Base-by-base conservation (phyloP, 2,797 vertebrate species). In the Anguilla pacifica region DNA sequence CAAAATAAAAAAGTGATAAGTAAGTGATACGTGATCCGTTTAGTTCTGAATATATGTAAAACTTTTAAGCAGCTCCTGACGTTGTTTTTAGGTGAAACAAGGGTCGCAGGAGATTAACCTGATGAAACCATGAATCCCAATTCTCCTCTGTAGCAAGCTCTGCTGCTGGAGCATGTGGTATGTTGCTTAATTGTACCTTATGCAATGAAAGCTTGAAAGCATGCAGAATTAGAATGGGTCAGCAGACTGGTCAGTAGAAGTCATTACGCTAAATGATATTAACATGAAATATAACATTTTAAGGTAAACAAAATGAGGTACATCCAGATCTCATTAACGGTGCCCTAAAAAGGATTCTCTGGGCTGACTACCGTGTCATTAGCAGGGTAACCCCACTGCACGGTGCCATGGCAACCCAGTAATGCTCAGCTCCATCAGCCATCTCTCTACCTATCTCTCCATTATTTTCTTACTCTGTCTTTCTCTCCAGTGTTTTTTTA, bases 391-490 rank as follows among this genome's bases (percentile, higher is more conserved):
- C 64, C 6, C 64, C 64, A 67, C 64, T 67, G 64, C 64, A 67
- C 6, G 64, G 64, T 67, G 64, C 64, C 55, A 57, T 28, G 67
- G 67, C 25, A 72, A 72, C 67, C 67, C 9, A 72, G 35, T 4
- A 77, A 25, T 10, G 28, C 17, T 67, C n/a, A 1, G 70, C 1
- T 11, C 7, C 53, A 22, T 81, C 28, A n/a, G 51, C 77, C 31
- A 72, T 77, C 51, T 31, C 85, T 59, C 85, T 51, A 15, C 43
- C 61, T n/a, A 13, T 85, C 84, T 49, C 19, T 67, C 84, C 31
- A 59, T 43, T 31, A 17, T 9, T 17, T 53, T 17, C 6, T 10
- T 31, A 13, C 59, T 70, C 49, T 39, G 28, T 17, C 51, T 22
- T 17, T 77, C 28, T 72, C 67, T 72, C 67, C 25, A 28, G 22